These are phyloP conservation scores for Serranus cabrilla DNA, from an alignment of 2,797 vertebrate species.

Conservation along the genomic window DNA sequence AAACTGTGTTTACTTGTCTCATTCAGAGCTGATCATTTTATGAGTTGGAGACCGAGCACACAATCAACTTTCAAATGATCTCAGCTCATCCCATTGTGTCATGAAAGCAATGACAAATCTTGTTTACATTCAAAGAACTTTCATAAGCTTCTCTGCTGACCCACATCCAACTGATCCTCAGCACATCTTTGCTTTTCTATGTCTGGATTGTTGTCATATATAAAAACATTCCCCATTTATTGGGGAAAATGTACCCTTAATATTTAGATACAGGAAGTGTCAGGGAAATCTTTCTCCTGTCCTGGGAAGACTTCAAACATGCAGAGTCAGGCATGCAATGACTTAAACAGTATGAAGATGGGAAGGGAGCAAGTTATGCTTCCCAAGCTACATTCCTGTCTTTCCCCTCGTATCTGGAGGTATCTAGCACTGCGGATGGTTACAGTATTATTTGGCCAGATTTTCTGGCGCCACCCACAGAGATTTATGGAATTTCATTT, in stretches of 20 bases:
- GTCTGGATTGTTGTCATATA: conserved; percentile 9
- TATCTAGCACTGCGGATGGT: conserved; percentile 2
- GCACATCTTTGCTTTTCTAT: neutral
- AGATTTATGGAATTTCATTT: conserved; percentile 19
- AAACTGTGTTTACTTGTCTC: conserved; percentile 47
- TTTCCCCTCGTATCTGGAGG: conserved; percentile 22
- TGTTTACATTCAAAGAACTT: neutral
- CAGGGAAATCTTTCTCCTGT: conserved; percentile 22
- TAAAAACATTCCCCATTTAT: conserved; percentile 3
- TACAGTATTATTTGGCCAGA: conserved; percentile 10
- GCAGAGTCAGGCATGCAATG: conserved; percentile 8
- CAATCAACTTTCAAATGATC: conserved; percentile 21
- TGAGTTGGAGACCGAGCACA: conserved; percentile 22
- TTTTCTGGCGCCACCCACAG: conserved; percentile 28
- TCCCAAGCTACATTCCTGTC: conserved; percentile 23
- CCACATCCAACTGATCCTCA: neutral
- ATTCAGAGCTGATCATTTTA: conserved; percentile 55
- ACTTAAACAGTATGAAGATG: conserved; percentile 17
- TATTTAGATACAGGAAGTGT: conserved; percentile 24
- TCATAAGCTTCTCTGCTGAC: neutral
- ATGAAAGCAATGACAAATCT: conserved; percentile 4
- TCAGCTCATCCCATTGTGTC: conserved; percentile 10
- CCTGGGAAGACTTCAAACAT: conserved; percentile 23
- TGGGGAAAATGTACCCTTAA: conserved; percentile 14
- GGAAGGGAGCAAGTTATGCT: conserved; percentile 1